Evolutionary conservation across 2,797 vertebrate species (phyloP).

Genomic region (Hapalemur alaotrensis): DNA sequence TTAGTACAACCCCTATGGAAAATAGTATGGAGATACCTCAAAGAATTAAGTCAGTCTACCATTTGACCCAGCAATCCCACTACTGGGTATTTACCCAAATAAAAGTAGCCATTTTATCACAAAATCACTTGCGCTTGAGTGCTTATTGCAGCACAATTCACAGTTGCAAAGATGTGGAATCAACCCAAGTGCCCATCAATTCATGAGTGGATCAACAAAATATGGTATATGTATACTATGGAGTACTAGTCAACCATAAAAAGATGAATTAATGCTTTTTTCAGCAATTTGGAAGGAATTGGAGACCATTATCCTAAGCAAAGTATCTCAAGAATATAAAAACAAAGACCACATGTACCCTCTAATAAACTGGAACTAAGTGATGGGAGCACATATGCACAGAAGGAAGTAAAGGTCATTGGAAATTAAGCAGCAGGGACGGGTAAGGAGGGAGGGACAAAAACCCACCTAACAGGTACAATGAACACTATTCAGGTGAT

Average conservation of each 20-base stretch:
- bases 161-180: background rate
- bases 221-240: background rate
- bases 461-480: background rate
- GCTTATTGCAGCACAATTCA: background rate
- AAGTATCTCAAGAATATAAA: background rate
- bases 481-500: background rate
- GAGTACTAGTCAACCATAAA: background rate
- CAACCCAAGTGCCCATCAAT: background rate
- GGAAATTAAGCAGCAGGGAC: background rate
- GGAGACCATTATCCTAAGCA: background rate
- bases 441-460: background rate
- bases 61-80: background rate
- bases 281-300: background rate
- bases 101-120: background rate
- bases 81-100: background rate
- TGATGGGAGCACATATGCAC: background rate
- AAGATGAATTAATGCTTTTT: background rate
- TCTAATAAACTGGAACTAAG: background rate
- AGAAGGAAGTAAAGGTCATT: background rate
- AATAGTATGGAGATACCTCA: background rate
- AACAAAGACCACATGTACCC: background rate
- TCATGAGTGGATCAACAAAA: background rate
- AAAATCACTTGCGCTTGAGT: background rate
- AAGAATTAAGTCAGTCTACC: background rate
- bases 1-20: background rate